A percentile compares a stretch with the other conserved stretches of the same genome.
These are phyloP conservation scores for Lepus americanus DNA, from an alignment of 2,113 vertebrate genomes.

Conservation along the genomic window DNA sequence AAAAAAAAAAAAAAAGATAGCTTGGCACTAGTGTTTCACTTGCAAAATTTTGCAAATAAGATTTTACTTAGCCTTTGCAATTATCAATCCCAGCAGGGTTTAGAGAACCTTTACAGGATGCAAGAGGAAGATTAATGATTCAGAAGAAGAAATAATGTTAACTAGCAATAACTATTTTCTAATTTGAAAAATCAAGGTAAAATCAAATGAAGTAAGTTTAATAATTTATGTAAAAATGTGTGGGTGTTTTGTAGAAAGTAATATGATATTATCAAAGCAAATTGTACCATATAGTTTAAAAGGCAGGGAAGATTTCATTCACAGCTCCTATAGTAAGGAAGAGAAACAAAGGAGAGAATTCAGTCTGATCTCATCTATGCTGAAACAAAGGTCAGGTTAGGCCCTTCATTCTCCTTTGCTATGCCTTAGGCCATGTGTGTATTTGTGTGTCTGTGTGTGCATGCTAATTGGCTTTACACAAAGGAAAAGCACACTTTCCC, in stretches of 20 bases:
- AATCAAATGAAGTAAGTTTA: slow-evolving; percentile 26
- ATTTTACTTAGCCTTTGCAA: slow-evolving; percentile 54
- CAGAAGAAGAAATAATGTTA: slow-evolving; percentile 32
- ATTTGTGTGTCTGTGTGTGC: not conserved
- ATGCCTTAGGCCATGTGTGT: not conserved
- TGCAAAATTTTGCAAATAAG: slow-evolving; percentile 53
- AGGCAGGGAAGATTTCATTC: not conserved
- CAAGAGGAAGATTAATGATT: slow-evolving; percentile 40
- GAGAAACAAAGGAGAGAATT: not conserved
- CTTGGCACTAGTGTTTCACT: slow-evolving; percentile 20
- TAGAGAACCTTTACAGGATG: slow-evolving; percentile 39
- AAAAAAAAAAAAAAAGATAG: slow-evolving; percentile 1
- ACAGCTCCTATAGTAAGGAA: not conserved
- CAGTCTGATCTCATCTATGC: not conserved
- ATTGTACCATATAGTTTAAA: slow-evolving; percentile 1
- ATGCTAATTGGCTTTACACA: slow-evolving; percentile 15
- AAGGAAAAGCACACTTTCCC: slow-evolving; percentile 3
- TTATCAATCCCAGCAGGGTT: not conserved
- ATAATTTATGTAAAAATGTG: slow-evolving; percentile 43
- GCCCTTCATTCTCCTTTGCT: not conserved
- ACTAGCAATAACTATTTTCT: slow-evolving; percentile 11
- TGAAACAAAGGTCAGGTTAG: not conserved
- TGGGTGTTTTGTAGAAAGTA: slow-evolving; percentile 15
- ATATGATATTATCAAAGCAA: not conserved
- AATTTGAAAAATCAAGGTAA: not conserved